Evolutionary conservation across 2,888 invertebrate species (phyloP).

Genomic region (Tenthredo notha): DNA sequence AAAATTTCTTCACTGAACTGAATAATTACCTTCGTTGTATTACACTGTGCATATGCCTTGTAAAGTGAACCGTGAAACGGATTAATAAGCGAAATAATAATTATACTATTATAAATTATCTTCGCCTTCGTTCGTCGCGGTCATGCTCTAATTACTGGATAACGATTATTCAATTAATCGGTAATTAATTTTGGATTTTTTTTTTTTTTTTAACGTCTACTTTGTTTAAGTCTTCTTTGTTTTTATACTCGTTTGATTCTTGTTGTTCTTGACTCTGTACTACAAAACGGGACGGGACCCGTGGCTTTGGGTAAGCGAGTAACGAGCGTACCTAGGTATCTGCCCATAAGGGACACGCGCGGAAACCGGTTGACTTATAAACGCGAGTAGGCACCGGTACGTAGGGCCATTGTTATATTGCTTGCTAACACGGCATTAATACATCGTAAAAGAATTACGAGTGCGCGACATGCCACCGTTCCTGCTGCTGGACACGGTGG

Average conservation of each 20-base stretch:
- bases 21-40: background rate
- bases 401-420: slow-evolving; percentile 69
- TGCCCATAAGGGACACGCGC: slow-evolving; percentile 37
- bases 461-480: slow-evolving; percentile 66
- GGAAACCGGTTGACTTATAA: slow-evolving; percentile 49
- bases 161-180: background rate
- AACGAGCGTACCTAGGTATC: slow-evolving; percentile 23
- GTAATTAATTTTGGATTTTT: background rate
- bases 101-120: background rate
- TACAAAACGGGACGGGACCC: background rate
- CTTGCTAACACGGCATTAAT: slow-evolving; percentile 75
- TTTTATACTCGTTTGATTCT: background rate
- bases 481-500: slow-evolving; percentile 43
- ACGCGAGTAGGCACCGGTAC: slow-evolving; percentile 1
- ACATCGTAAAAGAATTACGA: slow-evolving; percentile 72
- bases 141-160: background rate
- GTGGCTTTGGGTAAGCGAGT: background rate
- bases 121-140: background rate
- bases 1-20: slow-evolving; percentile 2
- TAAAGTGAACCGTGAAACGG: background rate
- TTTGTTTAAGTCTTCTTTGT: background rate
- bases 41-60: background rate
- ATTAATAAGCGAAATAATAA: background rate
- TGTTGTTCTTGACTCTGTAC: background rate
- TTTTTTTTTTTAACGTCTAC: background rate